Evolutionary conservation across 2,113 vertebrate genomes (phyloP), one percentile per base, ranked within the genome.

Genomic region (Potamarius usumacintae): DNA sequence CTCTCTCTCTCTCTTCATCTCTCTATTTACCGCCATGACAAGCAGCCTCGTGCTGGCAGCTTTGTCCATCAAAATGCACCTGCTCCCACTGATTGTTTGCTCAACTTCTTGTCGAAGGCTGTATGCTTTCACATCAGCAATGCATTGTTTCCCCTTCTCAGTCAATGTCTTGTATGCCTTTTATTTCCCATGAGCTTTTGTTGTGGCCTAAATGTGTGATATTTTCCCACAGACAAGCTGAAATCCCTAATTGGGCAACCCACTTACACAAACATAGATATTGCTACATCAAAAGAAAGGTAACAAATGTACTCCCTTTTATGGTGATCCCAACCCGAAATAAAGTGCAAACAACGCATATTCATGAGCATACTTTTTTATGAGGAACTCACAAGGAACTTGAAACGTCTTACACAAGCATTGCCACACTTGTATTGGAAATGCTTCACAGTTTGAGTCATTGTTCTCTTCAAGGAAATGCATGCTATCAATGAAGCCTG

Each of bases 31-130:
- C 17, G 60, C 79, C 82, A 79, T 91, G 91, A 93, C 90, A 93
- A 86, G 91, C 92, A 92, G 90, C 80, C 90, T 92, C 5, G 30
- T 69, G 84, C 92, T 93, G 92, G 89, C 93, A 93, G 92, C 90
- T 92, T 91, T 86, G 92, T 93, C 93, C 90, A 91, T 94, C 94
- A 93, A 89, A 93, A 91, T 91, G 91, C 92, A 94, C 92, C 92
- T 94, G 94, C 93, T 94, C 91, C 91, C 81, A 88, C 87, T 91
- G 92, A 93, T 90, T 92, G 92, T 93, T 93, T 93, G 91, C 89
- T 94, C 91, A 92, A 92, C 92, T 92, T 93, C 90, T 89, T 87
- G 90, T 93, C 91, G 89, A 90, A 85, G 90, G 91, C 62, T 48
- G 71, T 91, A 89, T 83, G 81, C 78, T 91, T 91, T 88, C 91